Evolutionary conservation across 2,113 vertebrate genomes (phyloP).

Genomic region (Peromyscus leucopus): DNA sequence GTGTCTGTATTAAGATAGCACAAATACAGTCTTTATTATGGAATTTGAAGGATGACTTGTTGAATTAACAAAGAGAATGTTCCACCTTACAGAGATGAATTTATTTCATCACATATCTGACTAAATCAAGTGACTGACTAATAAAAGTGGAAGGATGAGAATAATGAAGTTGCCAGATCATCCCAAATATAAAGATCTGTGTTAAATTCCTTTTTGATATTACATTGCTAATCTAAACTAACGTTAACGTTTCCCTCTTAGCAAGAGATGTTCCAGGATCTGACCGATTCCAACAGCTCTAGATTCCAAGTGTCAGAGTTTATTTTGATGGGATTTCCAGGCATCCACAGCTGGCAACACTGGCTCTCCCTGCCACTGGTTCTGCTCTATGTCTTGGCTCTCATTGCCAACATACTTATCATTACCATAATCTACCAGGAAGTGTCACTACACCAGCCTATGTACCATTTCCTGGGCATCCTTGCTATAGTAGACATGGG

Average conservation of each 20-base stretch:
- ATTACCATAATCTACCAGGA: constrained; percentile 61
- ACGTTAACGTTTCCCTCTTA: neutral
- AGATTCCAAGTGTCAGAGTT: constrained; percentile 59
- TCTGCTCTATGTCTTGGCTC: constrained; percentile 62
- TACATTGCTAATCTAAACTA: neutral
- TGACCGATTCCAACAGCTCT: constrained; percentile 26
- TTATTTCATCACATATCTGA: neutral
- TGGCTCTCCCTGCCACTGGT: constrained; percentile 72
- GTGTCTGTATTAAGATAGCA: accelerated
- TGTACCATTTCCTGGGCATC: constrained; percentile 64
- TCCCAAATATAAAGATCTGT: neutral
- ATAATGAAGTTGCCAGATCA: neutral
- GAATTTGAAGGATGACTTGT: neutral
- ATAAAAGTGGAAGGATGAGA: neutral
- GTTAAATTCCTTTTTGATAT: accelerated
- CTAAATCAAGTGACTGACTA: neutral
- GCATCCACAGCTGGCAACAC: constrained; percentile 72
- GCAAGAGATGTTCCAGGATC: constrained; percentile 5
- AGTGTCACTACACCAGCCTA: constrained; percentile 43
- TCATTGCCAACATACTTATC: constrained; percentile 57
- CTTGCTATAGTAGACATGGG: constrained; percentile 65
- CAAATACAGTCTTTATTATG: neutral
- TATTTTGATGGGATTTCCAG: constrained; percentile 74
- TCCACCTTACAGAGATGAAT: neutral
- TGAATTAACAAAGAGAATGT: neutral